A percentile compares a stretch with the other conserved stretches of the same genome.
Conservation (phyloP, 2,113 vertebrate species). For the Ciconia boyciana region DNA sequence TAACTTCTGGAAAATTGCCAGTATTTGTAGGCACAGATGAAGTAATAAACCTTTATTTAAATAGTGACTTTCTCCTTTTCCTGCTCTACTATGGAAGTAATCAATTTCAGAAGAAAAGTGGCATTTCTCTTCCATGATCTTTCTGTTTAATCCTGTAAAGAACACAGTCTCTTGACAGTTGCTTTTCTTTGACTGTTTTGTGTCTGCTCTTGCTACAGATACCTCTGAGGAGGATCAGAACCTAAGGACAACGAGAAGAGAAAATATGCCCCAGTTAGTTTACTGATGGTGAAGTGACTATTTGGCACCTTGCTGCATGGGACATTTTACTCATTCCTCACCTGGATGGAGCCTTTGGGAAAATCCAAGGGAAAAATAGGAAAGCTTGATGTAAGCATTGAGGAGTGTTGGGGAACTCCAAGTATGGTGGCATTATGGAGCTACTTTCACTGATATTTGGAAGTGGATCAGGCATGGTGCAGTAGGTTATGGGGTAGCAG, state of each 20-base stretch:
- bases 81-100: background rate
- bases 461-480: background rate
- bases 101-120: background rate
- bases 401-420: background rate
- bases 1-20: background rate
- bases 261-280: background rate
- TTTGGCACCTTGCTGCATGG: background rate
- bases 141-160: background rate
- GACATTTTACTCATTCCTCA: background rate
- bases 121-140: background rate
- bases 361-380: background rate
- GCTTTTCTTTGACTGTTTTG: background rate
- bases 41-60: background rate
- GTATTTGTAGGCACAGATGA: background rate
- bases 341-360: background rate
- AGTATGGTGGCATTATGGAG: background rate
- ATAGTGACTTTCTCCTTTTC: background rate
- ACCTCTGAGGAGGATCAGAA: background rate
- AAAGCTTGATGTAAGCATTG: background rate
- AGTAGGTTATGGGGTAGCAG: background rate
- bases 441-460: background rate
- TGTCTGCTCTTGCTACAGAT: background rate
- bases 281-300: background rate
- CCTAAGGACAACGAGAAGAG: background rate
- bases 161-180: background rate